Conservation (phyloP, 1,140 invertebrate species). For the Pogonus chalceus region DNA sequence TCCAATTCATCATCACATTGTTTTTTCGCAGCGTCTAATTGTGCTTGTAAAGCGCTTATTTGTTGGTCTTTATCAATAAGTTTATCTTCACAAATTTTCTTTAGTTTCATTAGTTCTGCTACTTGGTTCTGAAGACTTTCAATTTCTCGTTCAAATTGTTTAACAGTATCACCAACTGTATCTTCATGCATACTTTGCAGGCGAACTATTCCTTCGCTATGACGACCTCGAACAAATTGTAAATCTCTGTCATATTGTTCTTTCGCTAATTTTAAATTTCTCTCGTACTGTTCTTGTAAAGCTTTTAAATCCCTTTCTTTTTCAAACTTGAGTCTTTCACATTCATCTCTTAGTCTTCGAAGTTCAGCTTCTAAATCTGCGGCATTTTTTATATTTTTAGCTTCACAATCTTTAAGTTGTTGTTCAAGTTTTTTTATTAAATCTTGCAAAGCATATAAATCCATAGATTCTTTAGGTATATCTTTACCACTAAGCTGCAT, state of each 20-base stretch:
- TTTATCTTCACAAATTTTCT: too few species aligned
- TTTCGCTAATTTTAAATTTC: not conserved
- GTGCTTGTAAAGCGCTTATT: too few species aligned
- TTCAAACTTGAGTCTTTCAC: too few species aligned
- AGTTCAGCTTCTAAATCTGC: not conserved
- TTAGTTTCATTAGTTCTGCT: too few species aligned
- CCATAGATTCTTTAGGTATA: too few species aligned
- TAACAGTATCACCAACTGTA: not conserved
- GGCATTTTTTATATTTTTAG: not conserved
- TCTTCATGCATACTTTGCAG: constrained; percentile 5
- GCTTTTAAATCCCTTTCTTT: not conserved
- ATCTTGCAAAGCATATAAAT: not conserved
- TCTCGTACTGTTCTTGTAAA: not conserved
- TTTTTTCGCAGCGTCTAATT: too few species aligned
- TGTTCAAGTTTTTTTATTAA: not conserved
- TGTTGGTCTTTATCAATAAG: too few species aligned
- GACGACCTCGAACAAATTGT: not conserved
- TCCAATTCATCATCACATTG: too few species aligned
- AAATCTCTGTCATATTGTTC: not conserved
- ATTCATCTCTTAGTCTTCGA: not conserved
- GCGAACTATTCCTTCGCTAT: not conserved
- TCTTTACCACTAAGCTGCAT: too few species aligned
- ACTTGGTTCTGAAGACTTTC: not conserved
- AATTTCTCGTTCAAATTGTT: not conserved
- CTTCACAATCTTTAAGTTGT: not conserved